Base-by-base conservation (phyloP, 2,113 vertebrate species). In the Diphyllodes magnificus region DNA sequence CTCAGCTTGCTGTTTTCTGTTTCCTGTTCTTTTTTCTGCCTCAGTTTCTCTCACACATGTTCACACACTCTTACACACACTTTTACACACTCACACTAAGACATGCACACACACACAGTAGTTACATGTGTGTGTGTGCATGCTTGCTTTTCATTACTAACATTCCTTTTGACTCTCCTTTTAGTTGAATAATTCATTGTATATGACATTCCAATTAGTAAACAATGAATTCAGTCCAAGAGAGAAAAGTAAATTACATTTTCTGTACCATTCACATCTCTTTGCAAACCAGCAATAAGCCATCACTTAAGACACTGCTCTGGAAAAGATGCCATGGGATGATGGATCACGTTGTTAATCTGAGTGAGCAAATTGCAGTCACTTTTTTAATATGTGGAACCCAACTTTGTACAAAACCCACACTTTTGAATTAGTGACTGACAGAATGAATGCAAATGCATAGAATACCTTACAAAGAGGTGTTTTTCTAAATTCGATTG, bases 121-220 rank as follows among this genome's bases (percentile, higher is more conserved):
- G 15, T 25, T 37, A 8, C 28, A 15, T 3, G 0, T 30, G 49
- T 12, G 24, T 35, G 13, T 17, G 21, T 11, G 25, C n/a, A 4
- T 19, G 7, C 15, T 96, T 90, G 23, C 18, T 89, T 96, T 93
- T 82, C 68, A 81, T 35, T 85, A 61, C 64, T 85, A 77, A 53
- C 50, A 82, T 73, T 79, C 25, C 30, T 30, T 80, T 84, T 93
- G 30, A 60, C 60, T 73, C 15, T 57, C 24, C 77, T 72, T 82
- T 93, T 69, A 78, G 51, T 45, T 92, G 73, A 57, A 90, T 96
- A 96, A 90, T 97, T 96, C 65, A 89, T 84, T 57, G 25, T 54
- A 64, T 61, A n/a, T 93, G 82, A 78, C 87, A 95, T 93, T 92
- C 81, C 86, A 97, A 93, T 97, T 97, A 95, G 71, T 90, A 95